Base-by-base conservation (phyloP, 2,797 vertebrate genomes). In the Nyctibius grandis region DNA sequence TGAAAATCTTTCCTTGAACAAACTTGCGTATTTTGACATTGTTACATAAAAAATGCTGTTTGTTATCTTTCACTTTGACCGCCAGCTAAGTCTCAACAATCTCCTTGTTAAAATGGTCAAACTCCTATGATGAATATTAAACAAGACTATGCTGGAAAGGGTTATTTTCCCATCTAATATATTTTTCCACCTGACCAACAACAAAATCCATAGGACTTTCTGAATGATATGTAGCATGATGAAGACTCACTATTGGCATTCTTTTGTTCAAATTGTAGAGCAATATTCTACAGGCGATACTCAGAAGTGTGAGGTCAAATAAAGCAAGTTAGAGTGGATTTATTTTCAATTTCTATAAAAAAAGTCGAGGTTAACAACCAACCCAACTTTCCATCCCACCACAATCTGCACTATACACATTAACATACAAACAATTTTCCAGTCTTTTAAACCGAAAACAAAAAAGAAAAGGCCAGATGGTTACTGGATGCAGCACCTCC, bases 121-220 rank as follows among this genome's bases (percentile, higher is more conserved):
- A 95, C 44, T 94, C 69, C 21, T 42, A 50, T 18, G 51, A 45
- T 34, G 45, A 83, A 75, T 45, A 94, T 91, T 84, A 91, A 96
- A 86, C 45, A 90, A 81, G 47, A 47, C 61, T 40, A 72, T 80
- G 69, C 15, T 57, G 81, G 80, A 84, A 92, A 73, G n/a, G 9
- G 8, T 64, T 69, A 34, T 73, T 81, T 96, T 91, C 40, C 53
- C 63, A 91, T 94, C 95, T 93, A 94, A 91, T 3, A 2, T 9
- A n/a, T 72, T 90, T 80, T 97, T 95, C 80, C 86, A 91, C 70
- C 76, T 93, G 42, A 94, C 40, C 86, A 93, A 31, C 47, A 91
- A 85, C 6, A 79, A 93, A 73, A 74, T 92, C 53, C 44, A 81
- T 51, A 53, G 33, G 25, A 57, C 75, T 85, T 96, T 91, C 74